Conservation (phyloP, 2,888 invertebrate species). For the Aphidoletes aphidimyza region DNA sequence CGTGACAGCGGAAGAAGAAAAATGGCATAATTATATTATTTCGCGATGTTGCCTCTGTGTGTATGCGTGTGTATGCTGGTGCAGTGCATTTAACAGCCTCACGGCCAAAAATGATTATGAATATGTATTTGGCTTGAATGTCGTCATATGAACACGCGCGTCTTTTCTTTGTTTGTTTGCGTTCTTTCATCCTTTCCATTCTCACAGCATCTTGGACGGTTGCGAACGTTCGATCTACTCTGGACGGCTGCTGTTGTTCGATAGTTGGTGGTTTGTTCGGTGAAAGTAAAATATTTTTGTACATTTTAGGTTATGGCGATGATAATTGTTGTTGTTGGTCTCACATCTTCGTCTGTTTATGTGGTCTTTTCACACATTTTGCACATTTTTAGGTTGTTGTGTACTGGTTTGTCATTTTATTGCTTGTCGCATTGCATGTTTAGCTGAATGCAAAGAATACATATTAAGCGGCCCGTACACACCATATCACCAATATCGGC, state of each 20-base stretch:
- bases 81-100: not conserved
- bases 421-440: not conserved
- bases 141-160: not conserved
- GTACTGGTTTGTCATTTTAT: conserved; percentile 5
- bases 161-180: not conserved
- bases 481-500: not conserved
- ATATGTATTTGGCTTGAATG: conserved; percentile 30
- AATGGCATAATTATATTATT: conserved; percentile 17
- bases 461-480: not conserved
- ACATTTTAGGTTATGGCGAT: conserved; percentile 43
- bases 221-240: not conserved
- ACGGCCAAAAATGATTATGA: not conserved
- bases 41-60: not conserved
- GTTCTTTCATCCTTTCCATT: not conserved
- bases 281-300: conserved; percentile 52
- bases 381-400: not conserved
- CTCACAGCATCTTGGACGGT: not conserved
- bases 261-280: conserved; percentile 28
- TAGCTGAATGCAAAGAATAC: not conserved
- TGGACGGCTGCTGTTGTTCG: not conserved
- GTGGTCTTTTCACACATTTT: conserved; percentile 31
- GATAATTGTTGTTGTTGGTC: conserved; percentile 11
- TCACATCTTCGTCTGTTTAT: conserved; percentile 31
- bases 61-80: not conserved
- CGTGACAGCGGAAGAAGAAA: conserved; percentile 48